A percentile compares a stretch with the other conserved stretches of the same genome.
Conservation (phyloP, 92 coral and sea anemone species). For the Heliopora coerulea region DNA sequence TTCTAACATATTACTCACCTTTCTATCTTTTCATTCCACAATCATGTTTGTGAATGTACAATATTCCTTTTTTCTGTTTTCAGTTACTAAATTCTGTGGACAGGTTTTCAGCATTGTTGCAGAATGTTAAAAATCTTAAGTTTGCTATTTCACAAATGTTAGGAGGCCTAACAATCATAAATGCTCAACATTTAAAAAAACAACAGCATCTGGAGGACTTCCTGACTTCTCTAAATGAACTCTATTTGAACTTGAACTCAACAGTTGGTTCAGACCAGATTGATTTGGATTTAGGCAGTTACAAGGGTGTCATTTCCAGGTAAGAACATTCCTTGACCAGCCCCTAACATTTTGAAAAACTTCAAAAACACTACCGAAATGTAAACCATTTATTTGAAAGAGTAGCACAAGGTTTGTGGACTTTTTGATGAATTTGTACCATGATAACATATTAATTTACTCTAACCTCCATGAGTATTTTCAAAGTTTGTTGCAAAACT, state of each 20-base stretch:
- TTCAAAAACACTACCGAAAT: no score
- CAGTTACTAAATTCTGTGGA: constrained; percentile 1
- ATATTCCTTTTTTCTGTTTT: neutral
- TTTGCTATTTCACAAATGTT: constrained; percentile 1
- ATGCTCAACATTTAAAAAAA: neutral
- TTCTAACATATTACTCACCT: no score
- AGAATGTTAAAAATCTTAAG: neutral
- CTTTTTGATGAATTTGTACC: no score
- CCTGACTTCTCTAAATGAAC: neutral
- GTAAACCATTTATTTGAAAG: no score
- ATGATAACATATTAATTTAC: no score
- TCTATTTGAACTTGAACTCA: neutral
- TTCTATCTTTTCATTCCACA: no score
- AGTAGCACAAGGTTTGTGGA: no score
- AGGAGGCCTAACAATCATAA: neutral
- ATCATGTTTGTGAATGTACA: no score
- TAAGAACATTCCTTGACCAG: no score
- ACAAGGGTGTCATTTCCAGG: neutral
- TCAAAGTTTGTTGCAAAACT: no score
- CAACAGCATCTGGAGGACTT: neutral
- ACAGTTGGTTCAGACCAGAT: neutral
- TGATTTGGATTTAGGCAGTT: neutral
- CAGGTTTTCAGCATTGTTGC: neutral
- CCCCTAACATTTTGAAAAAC: no score
- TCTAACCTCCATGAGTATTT: no score